Percentiles rank a stretch among this genome's conserved stretches.
Conservation (phyloP, 2,113 vertebrate species). For the Atrichornis clamosus region DNA sequence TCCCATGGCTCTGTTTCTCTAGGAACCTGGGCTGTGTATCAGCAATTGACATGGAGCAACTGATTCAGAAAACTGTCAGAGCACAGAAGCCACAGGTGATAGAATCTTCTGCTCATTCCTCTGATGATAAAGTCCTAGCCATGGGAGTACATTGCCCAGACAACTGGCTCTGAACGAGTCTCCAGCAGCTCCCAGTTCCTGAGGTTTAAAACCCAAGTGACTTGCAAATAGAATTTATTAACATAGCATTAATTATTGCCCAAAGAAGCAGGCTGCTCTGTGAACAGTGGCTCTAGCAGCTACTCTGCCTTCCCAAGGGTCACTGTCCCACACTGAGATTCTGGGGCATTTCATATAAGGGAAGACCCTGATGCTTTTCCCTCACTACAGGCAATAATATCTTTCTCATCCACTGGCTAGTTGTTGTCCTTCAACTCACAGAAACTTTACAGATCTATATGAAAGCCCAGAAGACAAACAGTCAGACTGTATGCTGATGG, state of each 20-base stretch:
- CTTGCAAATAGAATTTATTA: not conserved
- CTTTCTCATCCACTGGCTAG: not conserved
- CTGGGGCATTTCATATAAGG: not conserved
- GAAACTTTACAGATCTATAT: not conserved
- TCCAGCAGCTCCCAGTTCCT: not conserved
- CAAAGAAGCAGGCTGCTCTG: not conserved
- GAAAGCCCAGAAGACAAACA: not conserved
- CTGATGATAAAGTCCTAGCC: not conserved
- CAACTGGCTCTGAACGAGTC: not conserved
- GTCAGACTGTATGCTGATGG: not conserved
- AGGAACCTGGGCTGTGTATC: not conserved
- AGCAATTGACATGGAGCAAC: not conserved
- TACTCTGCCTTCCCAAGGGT: not conserved
- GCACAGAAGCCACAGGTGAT: not conserved
- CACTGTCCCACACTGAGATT: not conserved
- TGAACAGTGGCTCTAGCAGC: not conserved
- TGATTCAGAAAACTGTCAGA: not conserved
- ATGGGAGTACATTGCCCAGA: not conserved
- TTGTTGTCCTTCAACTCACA: not conserved
- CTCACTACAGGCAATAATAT: accelerated
- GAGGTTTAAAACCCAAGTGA: not conserved
- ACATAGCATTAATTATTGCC: not conserved
- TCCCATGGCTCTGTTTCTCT: not conserved
- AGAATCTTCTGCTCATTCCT: not conserved
- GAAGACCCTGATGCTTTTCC: not conserved